Conservation (phyloP, 2,113 vertebrate species). For the Poecile atricapillus region DNA sequence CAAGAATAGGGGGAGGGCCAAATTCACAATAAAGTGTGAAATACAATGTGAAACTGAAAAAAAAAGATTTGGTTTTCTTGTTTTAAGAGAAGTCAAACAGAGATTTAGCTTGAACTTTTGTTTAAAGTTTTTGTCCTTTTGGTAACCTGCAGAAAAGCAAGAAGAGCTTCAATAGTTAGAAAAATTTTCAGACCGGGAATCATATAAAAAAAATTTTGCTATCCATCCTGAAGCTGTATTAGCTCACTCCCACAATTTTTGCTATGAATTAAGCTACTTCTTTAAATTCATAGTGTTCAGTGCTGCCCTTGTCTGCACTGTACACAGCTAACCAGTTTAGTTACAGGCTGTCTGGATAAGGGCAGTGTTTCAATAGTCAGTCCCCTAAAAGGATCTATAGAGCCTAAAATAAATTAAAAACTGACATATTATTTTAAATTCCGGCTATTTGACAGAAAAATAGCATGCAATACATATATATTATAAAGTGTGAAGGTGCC, state of each 20-base stretch:
- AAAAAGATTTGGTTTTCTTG: not conserved
- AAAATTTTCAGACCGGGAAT: not conserved
- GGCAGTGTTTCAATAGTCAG: not conserved
- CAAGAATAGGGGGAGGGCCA: not conserved
- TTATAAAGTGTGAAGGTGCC: not conserved
- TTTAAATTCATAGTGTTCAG: not conserved
- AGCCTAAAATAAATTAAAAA: not conserved
- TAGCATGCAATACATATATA: not conserved
- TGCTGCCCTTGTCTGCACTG: not conserved
- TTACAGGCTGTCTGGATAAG: not conserved
- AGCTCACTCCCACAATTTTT: not conserved
- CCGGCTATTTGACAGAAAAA: not conserved
- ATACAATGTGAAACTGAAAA: not conserved
- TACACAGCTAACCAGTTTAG: not conserved
- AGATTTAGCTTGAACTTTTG: not conserved
- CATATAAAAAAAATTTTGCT: not conserved
- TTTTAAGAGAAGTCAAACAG: not conserved
- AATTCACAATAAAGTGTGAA: not conserved
- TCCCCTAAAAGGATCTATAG: not conserved
- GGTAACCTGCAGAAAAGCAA: not conserved
- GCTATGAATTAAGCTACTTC: not conserved
- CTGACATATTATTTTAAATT: not conserved
- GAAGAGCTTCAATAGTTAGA: not conserved
- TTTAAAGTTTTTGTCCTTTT: not conserved
- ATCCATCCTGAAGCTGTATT: not conserved